Conservation (phyloP, 2,888 invertebrate genomes). For the Drosophila melanosoma region DNA sequence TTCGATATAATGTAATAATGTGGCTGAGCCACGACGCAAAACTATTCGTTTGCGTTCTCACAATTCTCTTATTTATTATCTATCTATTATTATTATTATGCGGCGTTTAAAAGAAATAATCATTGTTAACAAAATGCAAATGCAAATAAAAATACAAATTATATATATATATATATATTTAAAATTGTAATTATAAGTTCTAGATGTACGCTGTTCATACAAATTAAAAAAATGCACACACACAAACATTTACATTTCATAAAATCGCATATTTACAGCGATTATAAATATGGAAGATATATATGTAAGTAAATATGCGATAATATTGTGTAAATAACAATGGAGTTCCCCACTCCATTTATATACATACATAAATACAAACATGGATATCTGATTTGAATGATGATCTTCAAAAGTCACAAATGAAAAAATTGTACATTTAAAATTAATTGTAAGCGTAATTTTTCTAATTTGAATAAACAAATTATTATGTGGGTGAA, state of each 20-base stretch:
- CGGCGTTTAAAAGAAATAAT: constrained; percentile 38
- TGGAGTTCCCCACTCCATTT: constrained; percentile 55
- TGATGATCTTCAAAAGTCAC: constrained; percentile 74
- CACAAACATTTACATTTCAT: constrained; percentile 27
- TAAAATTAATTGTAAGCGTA: constrained; percentile 75
- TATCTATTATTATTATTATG: constrained; percentile 33
- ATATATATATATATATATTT: constrained; percentile 48
- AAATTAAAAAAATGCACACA: constrained; percentile 43
- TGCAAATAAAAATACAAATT: constrained; percentile 67
- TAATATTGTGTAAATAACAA: constrained; percentile 45
- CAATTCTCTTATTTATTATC: constrained; percentile 54
- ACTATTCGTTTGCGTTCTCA: constrained; percentile 25
- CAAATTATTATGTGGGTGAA: constrained; percentile 78
- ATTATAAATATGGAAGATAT: constrained; percentile 20
- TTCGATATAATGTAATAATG: constrained; percentile 64
- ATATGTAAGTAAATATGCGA: constrained; percentile 31
- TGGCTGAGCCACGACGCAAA: constrained; percentile 77
- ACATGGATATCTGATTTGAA: constrained; percentile 53
- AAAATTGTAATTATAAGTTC: constrained; percentile 55
- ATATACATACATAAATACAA: constrained; percentile 36
- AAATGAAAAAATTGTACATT: constrained; percentile 68
- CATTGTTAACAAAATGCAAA: constrained; percentile 73
- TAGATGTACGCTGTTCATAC: constrained; percentile 69
- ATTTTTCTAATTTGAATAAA: constrained; percentile 80
- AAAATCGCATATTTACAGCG: constrained; percentile 38